A percentile compares a stretch with the other conserved stretches of the same genome.
Evolutionary conservation across 2,113 vertebrate genomes (phyloP).

Genomic region (Cathartes aura): DNA sequence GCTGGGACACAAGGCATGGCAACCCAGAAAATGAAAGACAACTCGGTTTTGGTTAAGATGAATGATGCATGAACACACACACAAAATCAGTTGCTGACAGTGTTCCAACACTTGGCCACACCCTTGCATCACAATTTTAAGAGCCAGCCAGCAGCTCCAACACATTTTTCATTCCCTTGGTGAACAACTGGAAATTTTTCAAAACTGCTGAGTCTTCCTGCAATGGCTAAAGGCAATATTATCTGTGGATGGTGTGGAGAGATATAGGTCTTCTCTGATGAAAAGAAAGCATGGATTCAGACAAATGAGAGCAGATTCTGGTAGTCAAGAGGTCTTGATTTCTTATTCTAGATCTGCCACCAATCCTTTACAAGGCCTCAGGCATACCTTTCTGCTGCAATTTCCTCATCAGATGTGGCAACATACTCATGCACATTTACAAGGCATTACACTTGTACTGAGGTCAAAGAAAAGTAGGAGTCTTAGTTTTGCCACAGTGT

Average conservation of each 20-base stretch:
- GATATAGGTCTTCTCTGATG: accelerated
- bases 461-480: background rate
- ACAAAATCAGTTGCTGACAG: background rate
- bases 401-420: background rate
- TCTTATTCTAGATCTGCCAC: background rate
- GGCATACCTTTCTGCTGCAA: accelerated
- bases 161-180: background rate
- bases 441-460: background rate
- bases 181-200: background rate
- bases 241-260: background rate
- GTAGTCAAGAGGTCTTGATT: background rate
- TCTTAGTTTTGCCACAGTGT: background rate
- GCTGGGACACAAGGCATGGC: background rate
- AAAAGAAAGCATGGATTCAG: background rate
- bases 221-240: background rate
- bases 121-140: background rate
- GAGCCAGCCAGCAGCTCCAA: background rate
- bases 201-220: background rate
- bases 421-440: background rate
- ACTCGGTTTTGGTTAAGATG: background rate
- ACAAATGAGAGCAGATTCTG: background rate
- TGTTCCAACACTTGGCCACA: background rate
- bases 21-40: accelerated
- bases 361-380: background rate
- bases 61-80: background rate